Evolutionary conservation across 2,888 invertebrate species (phyloP), one percentile per base, ranked within the genome.

Genomic region (Didymodactylos carnosus): DNA sequence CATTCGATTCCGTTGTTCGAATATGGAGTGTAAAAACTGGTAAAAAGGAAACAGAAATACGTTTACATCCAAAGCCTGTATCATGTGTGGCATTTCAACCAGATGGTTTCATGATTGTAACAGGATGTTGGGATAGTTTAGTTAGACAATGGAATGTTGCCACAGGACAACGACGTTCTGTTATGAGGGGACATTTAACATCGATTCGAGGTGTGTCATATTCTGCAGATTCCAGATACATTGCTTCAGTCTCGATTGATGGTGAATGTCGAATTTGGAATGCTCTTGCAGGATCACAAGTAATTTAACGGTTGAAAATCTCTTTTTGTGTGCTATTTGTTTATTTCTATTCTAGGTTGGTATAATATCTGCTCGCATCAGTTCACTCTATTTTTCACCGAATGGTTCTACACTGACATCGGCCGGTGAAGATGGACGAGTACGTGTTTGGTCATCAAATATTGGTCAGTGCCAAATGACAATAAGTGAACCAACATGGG

Each of bases 201-300:
- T 81, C 83, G 23, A 80, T 83, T 11, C 76, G 82, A 72, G 80
- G 80, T 73, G 80, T 83, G 7, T 79, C 80, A 1, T 83, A 79
- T 76, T 81, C 81, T 23, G 79, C 80, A 19, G 79, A 80, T 70
- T 83, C 82, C 8, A 76, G 77, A 16, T 80, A 82, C 74, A 79
- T 83, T 73, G 82, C 81, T 7, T 83, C 83, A 4, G 82, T 81
- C 16, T 77, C 82, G 3, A 77, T 83, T 27, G 81, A 82, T 75
- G 83, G 83, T 2, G 81, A 81, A 73, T 81, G 83, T 46, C 82
- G 80, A 76, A 78, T 83, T 14, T 83, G 83, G 83, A 80, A 80
- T 35, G 80, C 82, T 7, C 73, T 77, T 25, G 80, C 79, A 43
- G 83, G 82, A 3, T 77, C 79, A 35, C 80, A 80, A 78, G 81